These are phyloP conservation scores for Drosophila pseudoobscura DNA, from an alignment of 1,140 invertebrate species.

Conservation along the genomic window DNA sequence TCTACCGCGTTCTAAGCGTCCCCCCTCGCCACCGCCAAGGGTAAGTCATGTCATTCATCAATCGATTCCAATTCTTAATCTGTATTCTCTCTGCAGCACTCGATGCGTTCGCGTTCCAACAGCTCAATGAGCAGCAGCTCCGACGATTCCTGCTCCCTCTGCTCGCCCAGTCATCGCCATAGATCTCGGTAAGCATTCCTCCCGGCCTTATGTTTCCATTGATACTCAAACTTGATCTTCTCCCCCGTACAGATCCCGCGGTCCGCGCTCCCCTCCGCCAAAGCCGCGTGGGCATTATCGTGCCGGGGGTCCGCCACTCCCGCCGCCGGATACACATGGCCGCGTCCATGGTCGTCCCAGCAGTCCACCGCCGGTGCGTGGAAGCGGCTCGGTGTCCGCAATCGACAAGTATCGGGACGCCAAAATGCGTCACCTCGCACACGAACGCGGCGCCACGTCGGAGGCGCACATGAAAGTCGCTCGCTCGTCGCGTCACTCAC, in stretches of 20 bases:
- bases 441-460: constrained; percentile 65
- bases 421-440: constrained; percentile 69
- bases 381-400: constrained; percentile 25
- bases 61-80: neutral
- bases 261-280: constrained; percentile 77
- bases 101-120: constrained; percentile 85
- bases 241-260: constrained; percentile 58
- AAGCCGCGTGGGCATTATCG: constrained; percentile 80
- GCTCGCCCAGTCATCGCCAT: constrained; percentile 83
- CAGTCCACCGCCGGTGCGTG: constrained; percentile 70
- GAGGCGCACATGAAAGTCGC: constrained; percentile 69
- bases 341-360: constrained; percentile 71
- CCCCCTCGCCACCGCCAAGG: constrained; percentile 83
- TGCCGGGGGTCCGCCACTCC: constrained; percentile 56
- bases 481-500: constrained; percentile 74
- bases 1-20: constrained; percentile 80
- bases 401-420: constrained; percentile 78
- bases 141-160: constrained; percentile 91
- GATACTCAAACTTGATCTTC: constrained; percentile 38
- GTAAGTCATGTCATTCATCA: constrained; percentile 38
- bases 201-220: too few relatives aligned
- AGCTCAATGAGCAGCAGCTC: constrained; percentile 91
- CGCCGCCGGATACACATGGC: constrained; percentile 70
- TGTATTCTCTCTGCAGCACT: constrained; percentile 44
- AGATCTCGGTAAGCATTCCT: constrained; percentile 74